phyloP scores from a whole-genome alignment of 2,113 vertebrate species.

The Micronisus gabar region DNA sequence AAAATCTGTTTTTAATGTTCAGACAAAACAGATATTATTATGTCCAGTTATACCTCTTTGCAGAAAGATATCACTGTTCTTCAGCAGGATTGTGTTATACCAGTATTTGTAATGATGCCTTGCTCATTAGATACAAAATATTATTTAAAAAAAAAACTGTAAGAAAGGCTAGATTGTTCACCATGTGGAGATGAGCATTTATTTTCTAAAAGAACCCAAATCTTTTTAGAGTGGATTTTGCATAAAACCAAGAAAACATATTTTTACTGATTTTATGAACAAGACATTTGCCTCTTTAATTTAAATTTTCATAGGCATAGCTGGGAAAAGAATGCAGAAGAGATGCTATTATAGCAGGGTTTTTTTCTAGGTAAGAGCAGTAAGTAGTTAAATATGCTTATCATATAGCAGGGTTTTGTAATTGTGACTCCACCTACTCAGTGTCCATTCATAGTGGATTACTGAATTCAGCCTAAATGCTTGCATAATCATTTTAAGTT shows the following conservation, averaged over 20 bases:
- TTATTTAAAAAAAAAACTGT: neutral
- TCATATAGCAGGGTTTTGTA: neutral
- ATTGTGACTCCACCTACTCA: neutral
- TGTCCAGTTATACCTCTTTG: neutral
- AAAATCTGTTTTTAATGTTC: constrained; percentile 28
- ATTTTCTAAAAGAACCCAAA: neutral
- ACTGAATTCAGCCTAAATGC: neutral
- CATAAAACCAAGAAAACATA: neutral
- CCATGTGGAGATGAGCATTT: neutral
- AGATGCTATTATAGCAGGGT: accelerated
- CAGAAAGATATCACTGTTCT: neutral
- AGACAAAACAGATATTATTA: constrained; percentile 6
- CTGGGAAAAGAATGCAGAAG: neutral
- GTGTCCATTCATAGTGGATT: neutral
- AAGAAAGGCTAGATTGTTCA: neutral
- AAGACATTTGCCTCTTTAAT: neutral
- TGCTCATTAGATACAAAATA: neutral
- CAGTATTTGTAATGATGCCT: neutral
- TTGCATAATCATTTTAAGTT: neutral
- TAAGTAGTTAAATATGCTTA: neutral
- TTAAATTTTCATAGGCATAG: neutral
- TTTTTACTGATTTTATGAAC: neutral
- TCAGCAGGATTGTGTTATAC: neutral
- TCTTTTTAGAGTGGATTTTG: neutral
- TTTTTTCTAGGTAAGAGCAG: neutral